Evolutionary conservation across 2,888 invertebrate genomes (phyloP).

Genomic region (Dasypolia templi): DNA sequence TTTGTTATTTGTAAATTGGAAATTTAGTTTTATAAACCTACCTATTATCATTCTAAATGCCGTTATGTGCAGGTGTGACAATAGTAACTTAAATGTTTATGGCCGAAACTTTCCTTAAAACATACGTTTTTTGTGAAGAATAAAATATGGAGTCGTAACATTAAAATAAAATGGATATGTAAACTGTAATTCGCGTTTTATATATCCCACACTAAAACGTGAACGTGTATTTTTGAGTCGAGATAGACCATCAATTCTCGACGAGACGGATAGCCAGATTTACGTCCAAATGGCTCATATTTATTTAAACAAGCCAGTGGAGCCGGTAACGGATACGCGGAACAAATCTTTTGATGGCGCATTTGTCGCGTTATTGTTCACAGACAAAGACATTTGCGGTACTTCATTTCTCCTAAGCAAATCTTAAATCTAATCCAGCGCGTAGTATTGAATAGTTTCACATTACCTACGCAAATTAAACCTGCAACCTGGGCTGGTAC

Average conservation of each 20-base stretch:
- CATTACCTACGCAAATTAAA: slow-evolving; percentile 30
- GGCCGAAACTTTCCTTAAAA: slow-evolving; percentile 17
- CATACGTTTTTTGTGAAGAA: slow-evolving; percentile 18
- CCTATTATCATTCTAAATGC: slow-evolving; percentile 27
- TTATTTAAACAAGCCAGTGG: slow-evolving; percentile 77
- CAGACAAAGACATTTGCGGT: slow-evolving; percentile 57
- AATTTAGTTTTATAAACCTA: slow-evolving; percentile 13
- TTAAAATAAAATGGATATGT: slow-evolving; percentile 43
- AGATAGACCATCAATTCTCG: slow-evolving; percentile 64
- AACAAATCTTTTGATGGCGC: slow-evolving; percentile 77
- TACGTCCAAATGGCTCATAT: slow-evolving; percentile 73
- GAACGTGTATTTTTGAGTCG: slow-evolving; percentile 60
- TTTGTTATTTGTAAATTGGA: not conserved
- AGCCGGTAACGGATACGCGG: slow-evolving; percentile 76
- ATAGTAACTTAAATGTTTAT: slow-evolving; percentile 25
- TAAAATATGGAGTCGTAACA: slow-evolving; percentile 7
- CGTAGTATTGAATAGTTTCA: slow-evolving; percentile 29
- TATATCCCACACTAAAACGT: slow-evolving; percentile 56
- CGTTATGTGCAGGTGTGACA: slow-evolving; percentile 46
- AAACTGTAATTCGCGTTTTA: slow-evolving; percentile 56
- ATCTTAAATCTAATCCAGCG: slow-evolving; percentile 29
- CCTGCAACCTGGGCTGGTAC: slow-evolving; percentile 9
- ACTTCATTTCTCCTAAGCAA: slow-evolving; percentile 56
- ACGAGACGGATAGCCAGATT: slow-evolving; percentile 75
- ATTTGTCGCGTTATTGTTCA: slow-evolving; percentile 75